Base-by-base conservation (phyloP, 2,888 invertebrate species). In the Drosophila leonis region DNA sequence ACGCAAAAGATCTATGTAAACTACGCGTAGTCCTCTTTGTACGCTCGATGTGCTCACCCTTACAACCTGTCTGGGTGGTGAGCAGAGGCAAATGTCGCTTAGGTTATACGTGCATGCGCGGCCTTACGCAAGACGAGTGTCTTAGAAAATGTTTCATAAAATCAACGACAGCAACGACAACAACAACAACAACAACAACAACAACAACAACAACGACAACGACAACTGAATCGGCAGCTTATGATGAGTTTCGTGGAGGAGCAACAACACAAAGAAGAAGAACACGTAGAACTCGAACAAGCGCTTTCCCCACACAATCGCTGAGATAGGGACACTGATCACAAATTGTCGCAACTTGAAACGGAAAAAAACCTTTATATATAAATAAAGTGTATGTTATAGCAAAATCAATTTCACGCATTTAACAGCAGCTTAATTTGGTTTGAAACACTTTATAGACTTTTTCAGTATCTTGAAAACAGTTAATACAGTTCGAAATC, bases 11-110 rank as follows among this genome's bases (percentile, higher is more conserved):
- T n/a, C 39, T 52, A 6, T 80, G 80, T 18, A 4, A 12, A 1
- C 6, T 68, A 7, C 29, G 8, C 5, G 10, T 78, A 2, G n/a
- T 44, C 8, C 3, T 69, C 1, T 59, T 37, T 31, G 12, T 10
- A 8, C 75, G 76, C 10, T 24, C 60, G 1, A 61, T 46, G 41
- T 75, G 75, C 29, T 15, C 15, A 2, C 75, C 75, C 1, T 31
- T 76, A 10, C 33, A 10, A 1, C 0, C 4, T 0, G 15, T 76
- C 20, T 75, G 64, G 59, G 46, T 60, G 20, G 0, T 37, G 0
- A 0, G 4, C 6, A 0, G 29, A 0, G 60, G 46, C 4, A 13
- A 0, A 15, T 77, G 76, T n/a, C 51, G 12, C 4, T 44, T 9
- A 24, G 72, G 49, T 1, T 67, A 33, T 4, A 54, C 48, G 0